Percentiles rank a stretch among this genome's conserved stretches.
Conservation (phyloP, 2,888 invertebrate species). For the Cataglyphis rosenhaueri region DNA sequence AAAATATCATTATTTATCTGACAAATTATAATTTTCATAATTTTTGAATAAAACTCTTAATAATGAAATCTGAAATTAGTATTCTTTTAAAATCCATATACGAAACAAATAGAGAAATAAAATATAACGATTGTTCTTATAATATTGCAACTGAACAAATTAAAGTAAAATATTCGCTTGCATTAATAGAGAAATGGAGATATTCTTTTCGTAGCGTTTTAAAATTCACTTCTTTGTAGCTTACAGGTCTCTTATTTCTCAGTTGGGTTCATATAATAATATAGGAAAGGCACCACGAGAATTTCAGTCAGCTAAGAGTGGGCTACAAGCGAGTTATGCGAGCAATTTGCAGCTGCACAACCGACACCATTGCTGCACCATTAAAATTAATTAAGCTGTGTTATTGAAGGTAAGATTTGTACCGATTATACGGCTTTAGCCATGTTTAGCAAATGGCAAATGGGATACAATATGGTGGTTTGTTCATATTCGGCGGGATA, state of each 20-base stretch:
- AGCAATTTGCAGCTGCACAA: slow-evolving; percentile 50
- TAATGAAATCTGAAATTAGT: background rate
- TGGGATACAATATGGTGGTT: slow-evolving; percentile 7
- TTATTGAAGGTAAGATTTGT: slow-evolving; percentile 48
- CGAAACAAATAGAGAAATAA: background rate
- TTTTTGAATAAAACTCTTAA: background rate
- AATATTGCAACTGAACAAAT: background rate
- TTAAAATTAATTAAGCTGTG: slow-evolving; percentile 51
- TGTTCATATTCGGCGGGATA: background rate
- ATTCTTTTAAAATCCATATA: background rate
- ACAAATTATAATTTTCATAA: background rate
- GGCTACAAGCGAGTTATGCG: slow-evolving; percentile 37
- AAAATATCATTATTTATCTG: background rate
- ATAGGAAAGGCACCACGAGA: slow-evolving; percentile 49
- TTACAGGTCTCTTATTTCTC: slow-evolving; percentile 16
- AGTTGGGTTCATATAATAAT: slow-evolving; percentile 21
- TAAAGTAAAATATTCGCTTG: background rate
- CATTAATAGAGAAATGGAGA: background rate
- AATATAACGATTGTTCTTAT: background rate
- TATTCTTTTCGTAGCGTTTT: background rate
- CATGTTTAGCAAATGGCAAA: slow-evolving; percentile 28
- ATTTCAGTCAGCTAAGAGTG: slow-evolving; percentile 42
- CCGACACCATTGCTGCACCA: slow-evolving; percentile 41
- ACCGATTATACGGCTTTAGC: slow-evolving; percentile 29
- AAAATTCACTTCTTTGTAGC: slow-evolving; percentile 17